phyloP scores from a whole-genome alignment of 2,797 vertebrate genomes.

The Podarcis lilfordi region DNA sequence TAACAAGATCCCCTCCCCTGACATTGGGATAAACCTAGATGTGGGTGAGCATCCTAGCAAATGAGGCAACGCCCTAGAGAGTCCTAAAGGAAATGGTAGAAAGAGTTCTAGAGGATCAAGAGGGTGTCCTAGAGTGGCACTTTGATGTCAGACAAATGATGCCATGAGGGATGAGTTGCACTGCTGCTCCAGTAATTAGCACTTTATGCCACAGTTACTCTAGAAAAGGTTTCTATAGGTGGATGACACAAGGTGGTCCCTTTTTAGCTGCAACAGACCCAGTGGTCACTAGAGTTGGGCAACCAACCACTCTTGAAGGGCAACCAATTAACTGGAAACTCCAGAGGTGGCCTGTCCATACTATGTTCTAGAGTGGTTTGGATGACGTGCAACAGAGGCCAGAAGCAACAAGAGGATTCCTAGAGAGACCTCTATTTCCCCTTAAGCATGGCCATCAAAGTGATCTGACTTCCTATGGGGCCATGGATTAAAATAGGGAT shows the following conservation, averaged over 20 bases:
- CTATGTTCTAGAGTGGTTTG: not conserved
- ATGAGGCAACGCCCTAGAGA: not conserved
- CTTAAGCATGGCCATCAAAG: not conserved
- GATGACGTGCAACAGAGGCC: not conserved
- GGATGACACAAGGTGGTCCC: not conserved
- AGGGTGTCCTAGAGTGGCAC: not conserved
- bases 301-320: not conserved
- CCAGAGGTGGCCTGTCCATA: not conserved
- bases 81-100: not conserved
- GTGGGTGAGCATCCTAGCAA: too few relatives aligned
- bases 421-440: not conserved
- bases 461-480: not conserved
- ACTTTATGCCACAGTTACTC: not conserved
- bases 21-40: not conserved
- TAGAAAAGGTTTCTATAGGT: not conserved
- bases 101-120: not conserved
- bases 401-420: not conserved
- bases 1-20: conserved; percentile 8
- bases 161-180: not conserved
- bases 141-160: not conserved
- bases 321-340: not conserved
- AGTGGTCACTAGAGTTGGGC: not conserved
- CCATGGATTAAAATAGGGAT: too few relatives aligned
- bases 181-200: not conserved
- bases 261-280: not conserved